Percentiles rank a stretch among this genome's conserved stretches.
These are phyloP conservation scores for Pelodiscus sinensis DNA, from an alignment of 2,113 vertebrate genomes.

Conservation along the genomic window DNA sequence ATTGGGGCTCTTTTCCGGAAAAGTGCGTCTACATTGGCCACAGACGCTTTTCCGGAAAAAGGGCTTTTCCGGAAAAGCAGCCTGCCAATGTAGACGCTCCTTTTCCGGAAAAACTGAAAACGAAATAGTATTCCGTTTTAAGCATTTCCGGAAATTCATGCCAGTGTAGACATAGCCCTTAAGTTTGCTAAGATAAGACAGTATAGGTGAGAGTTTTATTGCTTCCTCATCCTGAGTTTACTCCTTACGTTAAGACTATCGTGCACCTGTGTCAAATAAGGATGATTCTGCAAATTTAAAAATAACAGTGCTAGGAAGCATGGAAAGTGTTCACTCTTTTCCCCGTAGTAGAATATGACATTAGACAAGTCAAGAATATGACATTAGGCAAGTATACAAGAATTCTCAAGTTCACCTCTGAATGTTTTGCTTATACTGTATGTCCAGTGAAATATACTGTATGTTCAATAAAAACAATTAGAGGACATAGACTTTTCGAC, in stretches of 20 bases:
- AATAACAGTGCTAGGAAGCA: fast-evolving
- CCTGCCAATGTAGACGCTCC: no score
- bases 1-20: no score
- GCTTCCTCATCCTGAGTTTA: not conserved
- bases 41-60: no score
- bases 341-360: not conserved
- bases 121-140: no score
- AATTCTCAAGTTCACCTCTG: not conserved
- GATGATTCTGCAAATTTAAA: not conserved
- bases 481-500: not conserved
- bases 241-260: fast-evolving
- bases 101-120: no score
- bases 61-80: no score
- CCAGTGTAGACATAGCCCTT: no score
- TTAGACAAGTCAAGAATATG: not conserved
- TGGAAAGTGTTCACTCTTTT: not conserved
- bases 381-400: fast-evolving
- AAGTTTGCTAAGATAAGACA: constrained; percentile 17
- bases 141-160: no score
- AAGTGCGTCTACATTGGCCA: no score
- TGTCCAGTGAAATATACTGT: not conserved
- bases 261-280: not conserved
- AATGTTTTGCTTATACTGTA: not conserved
- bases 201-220: not conserved
- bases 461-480: not conserved